Evolutionary conservation across 2,888 invertebrate species (phyloP), one percentile per base, ranked within the genome.

Genomic region (Cinara cedri): DNA sequence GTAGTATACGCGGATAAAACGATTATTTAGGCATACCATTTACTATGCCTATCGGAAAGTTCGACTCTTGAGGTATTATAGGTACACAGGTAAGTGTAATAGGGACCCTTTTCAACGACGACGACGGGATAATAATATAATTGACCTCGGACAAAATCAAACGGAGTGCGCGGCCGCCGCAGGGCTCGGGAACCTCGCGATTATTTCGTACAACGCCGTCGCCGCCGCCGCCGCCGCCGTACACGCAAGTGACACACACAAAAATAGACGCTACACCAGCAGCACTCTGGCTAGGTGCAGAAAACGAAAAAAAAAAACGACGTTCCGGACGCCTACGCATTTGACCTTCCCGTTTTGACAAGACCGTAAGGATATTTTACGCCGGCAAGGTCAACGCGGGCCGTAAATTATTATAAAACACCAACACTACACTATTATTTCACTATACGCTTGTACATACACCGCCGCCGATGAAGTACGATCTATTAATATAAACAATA

Each of bases 101-200:
- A n/a, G n/a, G n/a, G n/a, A n/a, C n/a, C n/a, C n/a, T n/a, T n/a
- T n/a, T n/a, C n/a, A n/a, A n/a, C n/a, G n/a, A n/a, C n/a, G n/a
- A n/a, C n/a, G n/a, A n/a, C n/a, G n/a, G n/a, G n/a, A n/a, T n/a
- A n/a, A n/a, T n/a, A n/a, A n/a, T 34, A 34, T 74, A 63, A 63
- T 78, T 78, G 78, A 78, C 78, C 78, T 78, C 68, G 70, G 78
- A 49, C 70, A 70, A 62, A 65, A 70, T 24, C 60, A 42, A 70
- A 78, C 46, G 51, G 34, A 70, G 57, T 70, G 68, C 34, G 66
- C n/a, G 14, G 51, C 57, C 51, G 16, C n/a, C 51, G 42, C 55
- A 11, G 49, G 60, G 13, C 34, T 74, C 63, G 21, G 14, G 54
- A 54, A n/a, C 21, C 60, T 16, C n/a, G 49, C 24, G 26, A 13